phyloP scores from a whole-genome alignment of 2,113 vertebrate species.

The Mesocricetus auratus region DNA sequence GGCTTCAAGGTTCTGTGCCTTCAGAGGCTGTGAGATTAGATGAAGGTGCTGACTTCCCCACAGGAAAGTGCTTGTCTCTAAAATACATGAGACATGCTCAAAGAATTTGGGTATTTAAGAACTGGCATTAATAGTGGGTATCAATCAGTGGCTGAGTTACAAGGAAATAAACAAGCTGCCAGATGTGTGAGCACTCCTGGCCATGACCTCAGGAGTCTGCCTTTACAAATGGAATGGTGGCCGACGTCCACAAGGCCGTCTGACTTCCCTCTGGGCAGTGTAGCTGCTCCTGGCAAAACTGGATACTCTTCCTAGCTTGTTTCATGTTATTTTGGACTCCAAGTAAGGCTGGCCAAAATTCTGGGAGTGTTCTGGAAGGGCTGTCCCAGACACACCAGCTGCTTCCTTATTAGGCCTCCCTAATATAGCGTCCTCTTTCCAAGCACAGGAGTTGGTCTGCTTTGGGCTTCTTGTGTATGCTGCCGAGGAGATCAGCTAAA shows the following conservation, averaged over 20 bases:
- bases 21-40: neutral
- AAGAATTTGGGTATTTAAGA: constrained; percentile 15
- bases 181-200: constrained; percentile 48
- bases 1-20: neutral
- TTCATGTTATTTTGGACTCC: constrained; percentile 69
- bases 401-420: constrained; percentile 60
- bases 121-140: neutral
- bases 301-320: neutral
- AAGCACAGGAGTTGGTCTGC: constrained; percentile 69
- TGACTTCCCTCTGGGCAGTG: neutral
- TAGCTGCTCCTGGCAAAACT: constrained; percentile 1
- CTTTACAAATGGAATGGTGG: constrained; percentile 31
- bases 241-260: neutral
- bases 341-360: constrained; percentile 44
- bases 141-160: neutral
- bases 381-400: constrained; percentile 73
- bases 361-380: constrained; percentile 55
- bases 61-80: neutral
- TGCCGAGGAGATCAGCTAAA: constrained; percentile 24
- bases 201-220: constrained; percentile 9
- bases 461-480: constrained; percentile 35
- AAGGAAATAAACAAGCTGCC: constrained; percentile 39
- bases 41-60: neutral
- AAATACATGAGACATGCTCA: neutral
- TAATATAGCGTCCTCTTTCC: constrained; percentile 66